Conservation (phyloP, 2,797 vertebrate genomes). For the Etheostoma perlongum region DNA sequence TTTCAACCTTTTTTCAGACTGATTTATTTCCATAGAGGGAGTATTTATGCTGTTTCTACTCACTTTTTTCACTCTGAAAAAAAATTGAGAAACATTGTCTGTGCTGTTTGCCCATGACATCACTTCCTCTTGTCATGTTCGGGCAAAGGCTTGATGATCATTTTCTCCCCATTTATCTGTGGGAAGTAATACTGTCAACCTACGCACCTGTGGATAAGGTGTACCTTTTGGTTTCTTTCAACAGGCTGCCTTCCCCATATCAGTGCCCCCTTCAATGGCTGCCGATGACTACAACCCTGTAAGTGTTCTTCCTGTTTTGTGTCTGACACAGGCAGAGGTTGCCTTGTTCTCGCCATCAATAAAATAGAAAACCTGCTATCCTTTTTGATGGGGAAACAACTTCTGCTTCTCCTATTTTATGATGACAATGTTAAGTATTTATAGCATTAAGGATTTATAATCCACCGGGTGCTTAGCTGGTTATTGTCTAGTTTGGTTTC, state of each 20-base stretch:
- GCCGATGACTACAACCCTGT: conserved; percentile 89
- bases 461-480: background rate
- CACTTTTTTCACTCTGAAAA: background rate
- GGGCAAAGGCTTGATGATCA: background rate
- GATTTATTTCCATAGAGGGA: conserved; percentile 4
- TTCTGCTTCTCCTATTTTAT: conserved; percentile 62
- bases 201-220: conserved; percentile 9
- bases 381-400: background rate
- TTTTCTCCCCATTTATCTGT: conserved; percentile 10
- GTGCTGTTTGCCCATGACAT: conserved; percentile 42
- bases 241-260: conserved; percentile 86
- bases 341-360: background rate
- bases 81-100: conserved; percentile 1
- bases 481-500: background rate
- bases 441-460: background rate
- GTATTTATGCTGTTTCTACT: background rate
- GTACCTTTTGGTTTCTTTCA: conserved; percentile 35
- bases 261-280: conserved; percentile 86
- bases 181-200: conserved; percentile 6
- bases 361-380: background rate
- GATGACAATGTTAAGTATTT: conserved; percentile 4
- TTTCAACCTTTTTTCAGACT: background rate
- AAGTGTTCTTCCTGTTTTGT: conserved; percentile 76
- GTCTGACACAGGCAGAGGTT: background rate
- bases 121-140: conserved; percentile 56